Base-by-base conservation (phyloP, 1,140 invertebrate genomes). In the Temnothorax longispinosus region DNA sequence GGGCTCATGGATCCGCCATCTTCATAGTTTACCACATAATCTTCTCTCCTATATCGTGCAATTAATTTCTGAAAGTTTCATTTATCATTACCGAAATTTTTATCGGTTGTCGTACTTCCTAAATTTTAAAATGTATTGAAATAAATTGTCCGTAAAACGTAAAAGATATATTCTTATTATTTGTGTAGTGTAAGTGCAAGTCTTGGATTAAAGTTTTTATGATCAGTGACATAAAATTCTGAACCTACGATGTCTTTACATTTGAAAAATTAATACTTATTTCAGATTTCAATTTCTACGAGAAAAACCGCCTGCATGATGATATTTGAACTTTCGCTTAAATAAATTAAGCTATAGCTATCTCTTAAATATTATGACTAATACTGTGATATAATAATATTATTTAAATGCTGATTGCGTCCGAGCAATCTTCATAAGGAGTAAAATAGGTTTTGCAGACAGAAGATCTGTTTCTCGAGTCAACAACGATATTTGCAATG, bases 1-100 rank as follows among this genome's bases (percentile, higher is more conserved):
- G 13, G 7, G n/a, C 10, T 38, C 8, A 38, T 35, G 60, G 1
- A 44, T 81, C 6, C 3, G 15, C 38, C 47, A 54, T 56, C 62
- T 41, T 71, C 35, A 69, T 44, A 54, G 1, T 81, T 69, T 21
- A 69, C 50, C 21, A 41, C 27, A 38, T 52, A 80, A 41, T 54
- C 38, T 77, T 80, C 18, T 80, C 62, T 62, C 10, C 18, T 27
- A 27, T 27, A 32, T 62, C 44, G 27, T 54, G 35, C 13, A 54
- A 62, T 44, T 81, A 69, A 67, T 67, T 67, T 13, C 13, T 52
- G 62, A 67, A 38, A 38, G 21, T 10, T 47, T 35, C 13, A 80
- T 38, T 81, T 67, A 32, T n/a, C 10, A 13, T 32, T 35, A 13
- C 10, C 10, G 7, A 47, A 64, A 47, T 44, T 44, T 44, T 44